Evolutionary conservation across 2,888 invertebrate genomes (phyloP).

Genomic region (Acanthoscelides obtectus): DNA sequence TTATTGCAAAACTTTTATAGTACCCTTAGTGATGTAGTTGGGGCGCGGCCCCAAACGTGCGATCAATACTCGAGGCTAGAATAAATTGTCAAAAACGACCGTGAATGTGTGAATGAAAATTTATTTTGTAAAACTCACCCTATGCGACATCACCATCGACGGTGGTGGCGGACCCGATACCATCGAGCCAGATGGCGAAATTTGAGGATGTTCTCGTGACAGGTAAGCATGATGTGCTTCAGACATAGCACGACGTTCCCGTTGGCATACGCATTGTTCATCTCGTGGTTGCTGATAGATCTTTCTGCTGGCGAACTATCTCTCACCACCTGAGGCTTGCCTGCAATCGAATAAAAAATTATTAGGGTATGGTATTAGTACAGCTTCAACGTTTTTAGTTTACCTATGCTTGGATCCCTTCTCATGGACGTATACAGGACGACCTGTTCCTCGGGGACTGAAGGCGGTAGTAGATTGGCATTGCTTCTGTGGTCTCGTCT

Average conservation of each 20-base stretch:
- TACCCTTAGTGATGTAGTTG: no score
- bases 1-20: no score
- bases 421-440: constrained; percentile 50
- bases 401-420: constrained; percentile 41
- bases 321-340: constrained; percentile 42
- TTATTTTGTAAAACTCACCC: no score
- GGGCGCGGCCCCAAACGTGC: no score
- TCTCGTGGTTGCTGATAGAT: constrained; percentile 40
- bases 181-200: constrained; percentile 52
- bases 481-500: constrained; percentile 70
- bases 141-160: constrained; percentile 18
- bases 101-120: no score
- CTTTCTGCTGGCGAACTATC: constrained; percentile 40
- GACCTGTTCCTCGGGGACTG: constrained; percentile 78
- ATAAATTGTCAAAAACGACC: no score
- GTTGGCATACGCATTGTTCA: constrained; percentile 32
- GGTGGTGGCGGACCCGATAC: constrained; percentile 48
- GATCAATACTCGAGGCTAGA: no score
- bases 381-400: neutral
- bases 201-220: constrained; percentile 40
- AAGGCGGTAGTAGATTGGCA: constrained; percentile 79
- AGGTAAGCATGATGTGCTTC: constrained; percentile 27
- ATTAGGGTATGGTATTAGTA: neutral
- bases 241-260: constrained; percentile 22
- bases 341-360: constrained; percentile 6